These are phyloP conservation scores for Cataglyphis cursor DNA, from an alignment of 2,888 invertebrate species.

Conservation along the genomic window DNA sequence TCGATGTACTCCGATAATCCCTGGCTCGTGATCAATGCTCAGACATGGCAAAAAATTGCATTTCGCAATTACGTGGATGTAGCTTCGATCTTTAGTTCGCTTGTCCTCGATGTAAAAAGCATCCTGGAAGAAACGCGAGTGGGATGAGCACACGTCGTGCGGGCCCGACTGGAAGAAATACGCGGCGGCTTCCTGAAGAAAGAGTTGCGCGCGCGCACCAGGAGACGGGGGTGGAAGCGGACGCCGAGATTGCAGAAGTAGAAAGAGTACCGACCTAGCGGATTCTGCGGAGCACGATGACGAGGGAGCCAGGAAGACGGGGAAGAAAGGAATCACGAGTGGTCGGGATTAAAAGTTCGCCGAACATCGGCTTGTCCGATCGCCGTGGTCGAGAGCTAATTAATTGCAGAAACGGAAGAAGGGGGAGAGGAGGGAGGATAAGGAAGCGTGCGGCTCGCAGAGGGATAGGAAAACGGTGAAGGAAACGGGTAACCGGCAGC, in stretches of 20 bases:
- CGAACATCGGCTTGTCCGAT: constrained; percentile 82
- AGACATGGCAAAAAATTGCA: constrained; percentile 24
- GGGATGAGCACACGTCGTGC: constrained; percentile 59
- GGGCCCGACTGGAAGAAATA: constrained; percentile 40
- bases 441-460: constrained; percentile 45
- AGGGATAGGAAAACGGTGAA: constrained; percentile 7
- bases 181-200: constrained; percentile 37
- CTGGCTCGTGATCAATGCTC: constrained; percentile 22
- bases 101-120: constrained; percentile 20
- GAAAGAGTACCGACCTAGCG: constrained; percentile 67
- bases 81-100: constrained; percentile 30
- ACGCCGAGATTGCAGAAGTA: constrained; percentile 32
- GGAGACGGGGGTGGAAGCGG: not conserved
- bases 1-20: not conserved
- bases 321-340: constrained; percentile 77
- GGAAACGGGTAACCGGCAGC: constrained; percentile 55
- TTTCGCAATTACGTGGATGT: constrained; percentile 40
- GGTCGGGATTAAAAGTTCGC: constrained; percentile 81
- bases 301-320: constrained; percentile 60
- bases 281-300: constrained; percentile 74
- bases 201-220: constrained; percentile 35
- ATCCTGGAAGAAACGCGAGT: not conserved
- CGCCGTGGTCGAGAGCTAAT: constrained; percentile 81
- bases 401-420: constrained; percentile 80
- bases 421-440: constrained; percentile 18